These are phyloP conservation scores for Euphydryas editha DNA, from an alignment of 2,888 invertebrate genomes.

Conservation along the genomic window DNA sequence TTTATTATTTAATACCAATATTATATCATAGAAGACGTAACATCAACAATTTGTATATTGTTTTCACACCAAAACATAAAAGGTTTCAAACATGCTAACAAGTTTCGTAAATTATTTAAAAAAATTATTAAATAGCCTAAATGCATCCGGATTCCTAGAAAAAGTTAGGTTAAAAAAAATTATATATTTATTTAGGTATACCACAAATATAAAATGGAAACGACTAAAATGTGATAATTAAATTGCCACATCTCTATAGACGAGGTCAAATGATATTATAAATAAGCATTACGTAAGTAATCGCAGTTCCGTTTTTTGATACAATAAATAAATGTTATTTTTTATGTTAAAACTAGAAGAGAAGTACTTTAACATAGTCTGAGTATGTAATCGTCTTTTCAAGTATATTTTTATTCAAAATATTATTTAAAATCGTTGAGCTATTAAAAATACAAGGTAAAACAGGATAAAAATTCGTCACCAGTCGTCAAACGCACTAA, in stretches of 20 bases:
- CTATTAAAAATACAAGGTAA: too few relatives aligned
- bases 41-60: background rate
- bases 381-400: too few relatives aligned
- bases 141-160: background rate
- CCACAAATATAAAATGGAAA: constrained; percentile 49
- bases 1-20: background rate
- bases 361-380: too few relatives aligned
- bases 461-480: too few relatives aligned
- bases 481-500: too few relatives aligned
- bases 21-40: background rate
- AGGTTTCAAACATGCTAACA: background rate
- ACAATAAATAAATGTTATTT: background rate
- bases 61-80: background rate
- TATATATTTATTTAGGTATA: background rate
- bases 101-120: background rate
- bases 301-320: constrained; percentile 59
- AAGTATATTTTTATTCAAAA: too few relatives aligned
- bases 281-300: constrained; percentile 61
- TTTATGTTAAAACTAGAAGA: too few relatives aligned
- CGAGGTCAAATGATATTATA: constrained; percentile 62
- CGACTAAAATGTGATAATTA: constrained; percentile 65
- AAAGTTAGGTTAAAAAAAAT: background rate
- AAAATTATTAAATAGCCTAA: background rate
- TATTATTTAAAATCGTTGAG: too few relatives aligned
- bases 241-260: constrained; percentile 58